These are phyloP conservation scores for Scaptomyza caliginosa DNA, from an alignment of 2,888 invertebrate genomes.

Conservation along the genomic window DNA sequence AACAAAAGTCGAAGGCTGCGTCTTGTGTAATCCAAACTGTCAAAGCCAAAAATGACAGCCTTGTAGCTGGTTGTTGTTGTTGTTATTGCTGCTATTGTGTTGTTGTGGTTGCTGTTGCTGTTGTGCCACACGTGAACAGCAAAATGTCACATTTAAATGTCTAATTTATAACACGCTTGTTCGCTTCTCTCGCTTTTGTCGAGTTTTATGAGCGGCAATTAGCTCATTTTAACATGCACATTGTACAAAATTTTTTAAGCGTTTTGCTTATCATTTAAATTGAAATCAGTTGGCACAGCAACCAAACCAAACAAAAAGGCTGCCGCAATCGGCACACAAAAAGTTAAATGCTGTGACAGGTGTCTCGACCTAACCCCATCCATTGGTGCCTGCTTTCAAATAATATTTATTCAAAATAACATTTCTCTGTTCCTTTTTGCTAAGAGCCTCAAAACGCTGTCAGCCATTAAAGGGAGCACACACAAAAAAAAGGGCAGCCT, in stretches of 20 bases:
- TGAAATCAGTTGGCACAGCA: constrained; percentile 2
- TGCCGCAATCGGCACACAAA: constrained; percentile 8
- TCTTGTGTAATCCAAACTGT: constrained; percentile 24
- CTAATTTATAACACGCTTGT: constrained; percentile 47
- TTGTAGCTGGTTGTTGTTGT: not conserved
- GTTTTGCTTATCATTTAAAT: constrained; percentile 40
- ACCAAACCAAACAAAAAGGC: not conserved
- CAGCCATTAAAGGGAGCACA: constrained; percentile 31
- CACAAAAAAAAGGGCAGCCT: constrained; percentile 12
- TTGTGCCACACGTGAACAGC: constrained; percentile 14
- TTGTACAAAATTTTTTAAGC: constrained; percentile 29
- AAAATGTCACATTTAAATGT: constrained; percentile 46
- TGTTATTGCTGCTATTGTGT: not conserved
- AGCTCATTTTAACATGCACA: constrained; percentile 11
- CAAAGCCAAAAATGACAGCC: constrained; percentile 19
- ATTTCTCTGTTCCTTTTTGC: constrained; percentile 6
- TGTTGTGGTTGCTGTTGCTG: not conserved
- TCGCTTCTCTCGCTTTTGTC: constrained; percentile 11
- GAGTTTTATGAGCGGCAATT: constrained; percentile 28
- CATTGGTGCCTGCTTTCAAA: constrained; percentile 1
- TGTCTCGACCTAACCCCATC: not conserved
- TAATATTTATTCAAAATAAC: constrained; percentile 22
- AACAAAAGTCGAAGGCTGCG: constrained; percentile 39
- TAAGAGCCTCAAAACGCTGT: constrained; percentile 25
- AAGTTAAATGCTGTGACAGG: constrained; percentile 16